These are phyloP conservation scores for Hafferia zeledoni DNA, from an alignment of 2,797 vertebrate species.

Conservation along the genomic window DNA sequence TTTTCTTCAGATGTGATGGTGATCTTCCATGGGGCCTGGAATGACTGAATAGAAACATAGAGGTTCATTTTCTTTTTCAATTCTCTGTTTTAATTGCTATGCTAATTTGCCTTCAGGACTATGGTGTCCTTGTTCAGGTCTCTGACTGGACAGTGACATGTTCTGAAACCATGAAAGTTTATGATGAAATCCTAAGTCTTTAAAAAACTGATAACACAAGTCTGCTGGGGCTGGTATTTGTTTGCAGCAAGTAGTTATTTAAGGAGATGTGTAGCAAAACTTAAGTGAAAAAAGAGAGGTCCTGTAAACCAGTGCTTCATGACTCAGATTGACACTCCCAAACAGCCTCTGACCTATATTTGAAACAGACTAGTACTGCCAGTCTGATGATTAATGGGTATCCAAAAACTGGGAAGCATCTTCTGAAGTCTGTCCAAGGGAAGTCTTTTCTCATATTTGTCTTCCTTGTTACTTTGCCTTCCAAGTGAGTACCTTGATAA, in stretches of 20 bases:
- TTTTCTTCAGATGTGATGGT: not conserved
- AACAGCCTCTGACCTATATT: conserved; percentile 38
- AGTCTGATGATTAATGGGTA: conserved; percentile 55
- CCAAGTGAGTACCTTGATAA: not conserved
- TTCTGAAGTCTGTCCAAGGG: not conserved
- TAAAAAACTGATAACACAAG: not conserved
- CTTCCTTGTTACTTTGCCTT: not conserved
- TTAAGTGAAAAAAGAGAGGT: not conserved
- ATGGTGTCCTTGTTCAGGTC: not conserved
- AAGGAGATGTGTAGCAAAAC: not conserved
- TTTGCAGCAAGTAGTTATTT: not conserved
- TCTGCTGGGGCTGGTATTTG: not conserved
- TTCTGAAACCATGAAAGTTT: not conserved
- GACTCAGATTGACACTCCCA: conserved; percentile 56
- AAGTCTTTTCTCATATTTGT: not conserved
- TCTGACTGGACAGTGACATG: not conserved
- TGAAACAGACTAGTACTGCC: conserved; percentile 50
- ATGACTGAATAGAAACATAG: not conserved
- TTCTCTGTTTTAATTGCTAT: not conserved
- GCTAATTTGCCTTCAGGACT: not conserved
- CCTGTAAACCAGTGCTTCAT: not conserved
- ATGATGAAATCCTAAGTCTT: not conserved
- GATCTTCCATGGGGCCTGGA: not conserved
- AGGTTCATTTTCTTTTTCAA: not conserved
- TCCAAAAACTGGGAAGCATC: conserved; percentile 37